These are phyloP conservation scores for Aulostomus chinensis DNA, from an alignment of 2,797 vertebrate species.

Conservation along the genomic window DNA sequence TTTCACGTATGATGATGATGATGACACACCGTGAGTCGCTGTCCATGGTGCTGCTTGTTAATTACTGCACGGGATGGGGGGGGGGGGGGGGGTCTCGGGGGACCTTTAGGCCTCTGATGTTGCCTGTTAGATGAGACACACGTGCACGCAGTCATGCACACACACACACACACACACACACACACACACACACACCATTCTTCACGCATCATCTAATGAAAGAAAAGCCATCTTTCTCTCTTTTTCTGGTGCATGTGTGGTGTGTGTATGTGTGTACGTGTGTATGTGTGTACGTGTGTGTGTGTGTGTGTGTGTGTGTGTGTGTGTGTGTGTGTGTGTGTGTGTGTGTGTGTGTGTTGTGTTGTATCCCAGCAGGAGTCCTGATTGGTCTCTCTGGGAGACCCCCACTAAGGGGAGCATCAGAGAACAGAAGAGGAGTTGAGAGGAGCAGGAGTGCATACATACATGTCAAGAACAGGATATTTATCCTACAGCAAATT, in stretches of 20 bases:
- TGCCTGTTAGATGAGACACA: slow-evolving; percentile 41
- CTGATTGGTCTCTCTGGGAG: slow-evolving; percentile 77
- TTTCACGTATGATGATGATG: slow-evolving; percentile 16
- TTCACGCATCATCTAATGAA: slow-evolving; percentile 62
- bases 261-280: too few relatives aligned
- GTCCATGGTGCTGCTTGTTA: slow-evolving; percentile 52
- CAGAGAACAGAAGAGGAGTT: slow-evolving; percentile 28
- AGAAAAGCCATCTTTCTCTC: slow-evolving; percentile 31
- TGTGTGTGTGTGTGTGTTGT: slow-evolving; percentile 27
- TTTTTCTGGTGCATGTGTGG: neutral
- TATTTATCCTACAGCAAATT: slow-evolving; percentile 19
- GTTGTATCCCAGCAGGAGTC: slow-evolving; percentile 52
- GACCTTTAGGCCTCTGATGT: slow-evolving; percentile 61
- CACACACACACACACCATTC: slow-evolving; percentile 27
- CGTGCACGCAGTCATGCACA: neutral
- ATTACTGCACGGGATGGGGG: slow-evolving; percentile 51
- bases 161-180: slow-evolving; percentile 7
- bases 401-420: slow-evolving; percentile 40
- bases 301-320: neutral
- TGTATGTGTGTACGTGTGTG: neutral
- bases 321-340: slow-evolving; percentile 1
- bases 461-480: neutral
- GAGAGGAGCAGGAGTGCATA: slow-evolving; percentile 30
- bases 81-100: slow-evolving; percentile 41
- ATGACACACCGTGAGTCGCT: slow-evolving; percentile 33